Evolutionary conservation across 2,113 vertebrate species (phyloP).

Genomic region (Labeo catla): DNA sequence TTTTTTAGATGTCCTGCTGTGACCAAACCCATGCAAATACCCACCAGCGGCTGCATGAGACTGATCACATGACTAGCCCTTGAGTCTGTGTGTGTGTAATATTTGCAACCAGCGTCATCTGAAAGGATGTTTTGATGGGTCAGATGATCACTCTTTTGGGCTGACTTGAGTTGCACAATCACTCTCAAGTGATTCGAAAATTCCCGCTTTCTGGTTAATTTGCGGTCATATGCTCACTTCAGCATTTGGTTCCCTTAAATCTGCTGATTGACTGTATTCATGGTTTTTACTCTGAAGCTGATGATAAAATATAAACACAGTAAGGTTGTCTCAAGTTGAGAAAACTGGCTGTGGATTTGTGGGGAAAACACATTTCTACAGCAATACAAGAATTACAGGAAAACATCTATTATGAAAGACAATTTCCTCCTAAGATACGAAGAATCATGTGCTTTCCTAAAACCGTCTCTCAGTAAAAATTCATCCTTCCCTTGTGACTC

Average conservation of each 20-base stretch:
- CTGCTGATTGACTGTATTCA: neutral
- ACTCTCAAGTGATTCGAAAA: neutral
- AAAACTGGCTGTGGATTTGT: neutral
- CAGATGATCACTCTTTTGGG: neutral
- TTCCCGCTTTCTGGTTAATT: neutral
- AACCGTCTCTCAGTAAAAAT: neutral
- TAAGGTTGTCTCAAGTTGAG: neutral
- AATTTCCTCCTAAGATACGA: slow-evolving; percentile 44
- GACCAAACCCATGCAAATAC: slow-evolving; percentile 33
- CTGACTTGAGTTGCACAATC: neutral
- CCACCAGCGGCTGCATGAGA: neutral
- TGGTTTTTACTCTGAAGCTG: neutral
- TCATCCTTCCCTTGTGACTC: slow-evolving; percentile 16
- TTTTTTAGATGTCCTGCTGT: neutral
- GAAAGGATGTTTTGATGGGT: neutral
- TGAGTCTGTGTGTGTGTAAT: neutral
- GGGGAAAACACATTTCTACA: neutral
- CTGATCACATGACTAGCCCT: neutral
- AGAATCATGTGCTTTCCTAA: slow-evolving; percentile 25
- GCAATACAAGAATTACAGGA: slow-evolving; percentile 5
- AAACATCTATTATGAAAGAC: slow-evolving; percentile 31
- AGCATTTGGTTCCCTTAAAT: neutral
- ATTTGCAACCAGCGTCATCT: neutral
- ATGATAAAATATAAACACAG: neutral
- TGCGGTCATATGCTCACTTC: neutral